Evolutionary conservation across 2,888 invertebrate genomes (phyloP).

Genomic region (Iphiclides podalirius): DNA sequence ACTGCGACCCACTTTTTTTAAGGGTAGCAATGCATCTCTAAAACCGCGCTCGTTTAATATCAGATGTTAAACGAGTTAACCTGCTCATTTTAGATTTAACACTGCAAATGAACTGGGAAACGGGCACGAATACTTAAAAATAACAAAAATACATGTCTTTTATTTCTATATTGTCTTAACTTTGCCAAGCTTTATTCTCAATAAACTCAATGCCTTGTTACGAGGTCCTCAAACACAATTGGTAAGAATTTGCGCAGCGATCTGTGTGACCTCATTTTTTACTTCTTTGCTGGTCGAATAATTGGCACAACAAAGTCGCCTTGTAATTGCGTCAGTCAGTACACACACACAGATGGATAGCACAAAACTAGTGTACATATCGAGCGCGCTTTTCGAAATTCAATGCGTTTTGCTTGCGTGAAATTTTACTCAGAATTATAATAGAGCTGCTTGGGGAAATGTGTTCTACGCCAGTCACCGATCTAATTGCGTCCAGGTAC

Average conservation of each 20-base stretch:
- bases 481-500: constrained; percentile 14
- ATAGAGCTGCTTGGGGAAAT: constrained; percentile 15
- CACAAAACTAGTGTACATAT: neutral
- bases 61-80: too few relatives aligned
- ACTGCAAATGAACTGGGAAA: too few relatives aligned
- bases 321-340: constrained; percentile 2
- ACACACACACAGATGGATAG: neutral
- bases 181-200: too few relatives aligned
- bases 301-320: neutral
- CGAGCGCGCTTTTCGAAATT: neutral
- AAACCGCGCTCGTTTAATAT: too few relatives aligned
- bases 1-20: too few relatives aligned
- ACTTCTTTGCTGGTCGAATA: neutral
- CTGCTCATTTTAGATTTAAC: too few relatives aligned
- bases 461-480: constrained; percentile 7
- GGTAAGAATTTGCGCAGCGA: neutral
- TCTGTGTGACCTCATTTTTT: neutral
- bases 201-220: too few relatives aligned
- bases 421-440: constrained; percentile 12
- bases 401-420: neutral
- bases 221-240: too few relatives aligned
- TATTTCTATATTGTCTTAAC: too few relatives aligned
- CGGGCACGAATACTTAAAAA: too few relatives aligned
- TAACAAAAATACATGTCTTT: too few relatives aligned
- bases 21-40: too few relatives aligned